Evolutionary conservation across 2,888 invertebrate genomes (phyloP), one percentile per base, ranked within the genome.

Genomic region (Acholoe squamosa): DNA sequence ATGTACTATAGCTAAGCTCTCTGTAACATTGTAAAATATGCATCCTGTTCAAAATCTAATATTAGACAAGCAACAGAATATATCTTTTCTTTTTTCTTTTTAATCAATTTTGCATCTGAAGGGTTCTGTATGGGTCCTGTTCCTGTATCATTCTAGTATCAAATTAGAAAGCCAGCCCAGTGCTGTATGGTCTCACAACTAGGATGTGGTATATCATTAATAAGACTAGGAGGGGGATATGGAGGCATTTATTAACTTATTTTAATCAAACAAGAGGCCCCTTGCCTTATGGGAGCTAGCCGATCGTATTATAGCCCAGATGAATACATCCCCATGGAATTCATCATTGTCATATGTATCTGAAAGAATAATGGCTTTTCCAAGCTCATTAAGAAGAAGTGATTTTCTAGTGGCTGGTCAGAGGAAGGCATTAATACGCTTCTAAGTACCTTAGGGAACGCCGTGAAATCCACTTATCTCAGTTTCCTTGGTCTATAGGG

Each of bases 351-450:
- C 71, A 28, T 71, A 71, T 28, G 71, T 71, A 71, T 71, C 7
- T 71, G 71, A 71, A 71, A 71, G 71, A 71, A 71, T 71, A 71
- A 71, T 71, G 71, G 71, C 71, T 71, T 71, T 71, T 71, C 71
- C 3, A 31, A 71, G 28, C 28, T 71, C 71, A 31, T 71, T 71
- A 71, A 71, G 71, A 28, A 5, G 71, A 71, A 71, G 71, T 71
- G 71, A 71, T 71, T 71, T 71, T 71, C 71, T 71, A 28, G 28
- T 71, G 31, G 71, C 12, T 71, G 71, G 71, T 71, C 71, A 71
- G 71, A 71, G 71, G 71, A 71, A 28, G 31, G 31, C 25, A 71
- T 71, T 71, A 71, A 71, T 71, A 1, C 3, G 25, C 12, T 1
- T 28, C 71, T 71, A 71, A 71, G 71, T 71, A 71, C 71, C 71